Evolutionary conservation across 2,797 vertebrate genomes (phyloP), one percentile per base, ranked within the genome.

Genomic region (Xerus rutilus): DNA sequence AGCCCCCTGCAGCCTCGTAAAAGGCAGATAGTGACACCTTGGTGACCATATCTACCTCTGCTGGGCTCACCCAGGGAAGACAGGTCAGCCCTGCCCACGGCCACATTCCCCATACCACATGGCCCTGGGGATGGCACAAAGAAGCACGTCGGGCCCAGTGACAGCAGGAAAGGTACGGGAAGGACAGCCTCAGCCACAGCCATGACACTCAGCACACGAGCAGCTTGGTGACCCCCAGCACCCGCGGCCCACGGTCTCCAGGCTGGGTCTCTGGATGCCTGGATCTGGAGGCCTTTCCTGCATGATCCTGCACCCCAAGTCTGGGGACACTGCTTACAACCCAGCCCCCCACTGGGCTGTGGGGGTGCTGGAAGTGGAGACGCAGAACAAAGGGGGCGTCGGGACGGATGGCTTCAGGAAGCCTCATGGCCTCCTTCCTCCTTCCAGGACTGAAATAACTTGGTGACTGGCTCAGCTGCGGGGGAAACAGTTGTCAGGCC

Each of bases 101-200:
- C 64, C n/a, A 20, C 67, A 1, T 8, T 20, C 67, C 67, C 18
- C 67, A 25, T 10, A 79, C 3, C 17, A 1, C 28, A 5, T 2
- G 5, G 5, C 30, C 30, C 39, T 3, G 7, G 5, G 35, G 18
- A 12, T n/a, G 81, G 5, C 57, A 59, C 17, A 5, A 10, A 47
- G 79, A 70, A 5, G 59, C 12, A 4, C 43, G 0, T 3, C 20
- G 30, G 17, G 18, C 43, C 32, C 9, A 0, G 17, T 47, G 81
- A 1, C 1, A 5, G 43, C 3, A 30, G 28, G 43, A 8, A 4
- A 3, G 28, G 5, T 64, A 2, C 28, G 43, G 39, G 79, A 14
- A 62, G 59, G 57, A 18, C 67, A 7, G 17, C 67, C 13, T 5
- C 14, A 7, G 17, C 25, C 21, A 18, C 32, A 7, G 25, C 5